Percentiles rank a stretch among this genome's conserved stretches.
Evolutionary conservation across 2,888 invertebrate genomes (phyloP).

Genomic region (Xylophagus ater): DNA sequence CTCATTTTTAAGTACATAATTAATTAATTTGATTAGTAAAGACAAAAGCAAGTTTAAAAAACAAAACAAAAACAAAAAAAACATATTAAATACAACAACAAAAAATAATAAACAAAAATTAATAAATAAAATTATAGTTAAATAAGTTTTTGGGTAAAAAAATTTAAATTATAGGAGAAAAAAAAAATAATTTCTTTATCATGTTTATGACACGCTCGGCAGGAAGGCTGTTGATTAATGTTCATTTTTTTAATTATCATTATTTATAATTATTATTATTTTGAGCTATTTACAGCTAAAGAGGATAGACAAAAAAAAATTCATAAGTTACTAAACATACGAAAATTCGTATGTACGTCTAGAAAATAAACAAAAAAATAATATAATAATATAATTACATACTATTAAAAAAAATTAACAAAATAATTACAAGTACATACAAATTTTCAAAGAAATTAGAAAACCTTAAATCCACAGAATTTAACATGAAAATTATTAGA

Average conservation of each 20-base stretch:
- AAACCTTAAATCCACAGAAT: constrained; percentile 18
- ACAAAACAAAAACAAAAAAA: too few relatives aligned
- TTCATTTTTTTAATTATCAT: constrained; percentile 16
- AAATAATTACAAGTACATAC: constrained; percentile 5
- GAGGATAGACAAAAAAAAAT: constrained; percentile 15
- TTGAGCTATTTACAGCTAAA: constrained; percentile 18
- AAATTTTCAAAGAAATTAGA: constrained; percentile 13
- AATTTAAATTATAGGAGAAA: too few relatives aligned
- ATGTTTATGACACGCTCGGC: constrained; percentile 34
- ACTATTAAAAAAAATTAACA: constrained; percentile 4
- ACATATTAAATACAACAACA: too few relatives aligned
- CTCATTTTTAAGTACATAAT: too few relatives aligned
- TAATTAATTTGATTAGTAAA: too few relatives aligned
- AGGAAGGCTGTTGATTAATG: constrained; percentile 30
- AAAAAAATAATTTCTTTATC: too few relatives aligned
- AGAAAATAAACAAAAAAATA: constrained; percentile 11
- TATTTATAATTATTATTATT: constrained; percentile 17
- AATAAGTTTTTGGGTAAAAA: too few relatives aligned
- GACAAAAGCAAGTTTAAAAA: too few relatives aligned
- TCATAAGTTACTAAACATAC: constrained; percentile 12
- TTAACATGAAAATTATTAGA: constrained; percentile 19
- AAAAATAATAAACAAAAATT: too few relatives aligned
- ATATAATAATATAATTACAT: constrained; percentile 17
- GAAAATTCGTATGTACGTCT: constrained; percentile 12
- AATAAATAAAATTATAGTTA: too few relatives aligned